Evolutionary conservation across 2,888 invertebrate species (phyloP).

Genomic region (Ophioninae sp.): DNA sequence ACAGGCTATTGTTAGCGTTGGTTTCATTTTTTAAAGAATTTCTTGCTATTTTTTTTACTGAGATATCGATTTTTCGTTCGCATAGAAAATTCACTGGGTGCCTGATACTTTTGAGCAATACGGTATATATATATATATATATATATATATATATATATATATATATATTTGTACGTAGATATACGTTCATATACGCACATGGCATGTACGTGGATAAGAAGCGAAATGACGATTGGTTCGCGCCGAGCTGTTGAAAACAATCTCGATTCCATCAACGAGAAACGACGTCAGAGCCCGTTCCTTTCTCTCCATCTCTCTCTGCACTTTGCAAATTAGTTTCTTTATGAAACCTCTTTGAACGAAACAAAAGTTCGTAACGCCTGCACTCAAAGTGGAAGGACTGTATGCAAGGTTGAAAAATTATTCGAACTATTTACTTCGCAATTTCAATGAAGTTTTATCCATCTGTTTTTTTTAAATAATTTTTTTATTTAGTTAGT

Average conservation of each 20-base stretch:
- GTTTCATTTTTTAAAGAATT: no score
- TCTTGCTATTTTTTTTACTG: no score
- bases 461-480: no score
- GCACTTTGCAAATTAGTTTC: slow-evolving; percentile 64
- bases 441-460: no score
- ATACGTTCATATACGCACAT: slow-evolving; percentile 10
- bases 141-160: background rate
- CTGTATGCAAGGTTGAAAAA: background rate
- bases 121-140: background rate
- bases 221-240: slow-evolving; percentile 65
- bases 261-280: slow-evolving; percentile 69
- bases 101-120: no score
- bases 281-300: slow-evolving; percentile 37
- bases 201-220: slow-evolving; percentile 16
- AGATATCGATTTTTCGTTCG: no score
- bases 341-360: slow-evolving; percentile 49
- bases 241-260: slow-evolving; percentile 67
- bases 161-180: slow-evolving; percentile 17
- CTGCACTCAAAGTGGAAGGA: background rate
- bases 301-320: slow-evolving; percentile 25
- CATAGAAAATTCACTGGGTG: no score
- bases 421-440: background rate
- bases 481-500: no score
- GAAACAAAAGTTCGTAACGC: background rate
- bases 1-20: no score